Conservation (phyloP, 2,888 invertebrate species). For the Lasioglossum vierecki region DNA sequence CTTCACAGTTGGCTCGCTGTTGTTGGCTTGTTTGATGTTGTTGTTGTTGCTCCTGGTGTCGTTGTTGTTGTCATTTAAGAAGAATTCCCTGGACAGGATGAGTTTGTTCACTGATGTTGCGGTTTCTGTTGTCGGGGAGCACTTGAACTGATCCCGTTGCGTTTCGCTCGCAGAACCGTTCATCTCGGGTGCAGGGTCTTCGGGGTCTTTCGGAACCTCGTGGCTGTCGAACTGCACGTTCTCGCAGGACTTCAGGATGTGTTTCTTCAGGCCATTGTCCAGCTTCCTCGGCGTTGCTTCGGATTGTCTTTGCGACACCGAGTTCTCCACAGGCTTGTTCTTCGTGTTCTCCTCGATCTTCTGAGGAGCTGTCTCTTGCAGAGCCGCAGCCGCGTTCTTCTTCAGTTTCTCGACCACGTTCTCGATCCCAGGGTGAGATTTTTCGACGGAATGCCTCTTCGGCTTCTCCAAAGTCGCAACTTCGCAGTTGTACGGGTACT, state of each 20-base stretch:
- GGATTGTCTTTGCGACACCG: slow-evolving; percentile 39
- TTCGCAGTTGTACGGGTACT: slow-evolving; percentile 56
- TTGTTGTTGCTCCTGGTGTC: slow-evolving; percentile 65
- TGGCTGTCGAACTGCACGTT: slow-evolving; percentile 37
- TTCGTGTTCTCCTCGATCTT: slow-evolving; percentile 56
- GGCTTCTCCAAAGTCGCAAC: slow-evolving; percentile 51
- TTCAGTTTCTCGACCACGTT: slow-evolving; percentile 81
- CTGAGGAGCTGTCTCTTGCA: slow-evolving; percentile 57
- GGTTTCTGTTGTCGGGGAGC: neutral
- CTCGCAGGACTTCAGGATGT: slow-evolving; percentile 75
- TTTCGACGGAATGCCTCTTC: slow-evolving; percentile 72
- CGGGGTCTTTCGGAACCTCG: slow-evolving; percentile 12
- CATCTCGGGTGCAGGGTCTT: slow-evolving; percentile 39
- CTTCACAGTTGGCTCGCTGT: slow-evolving; percentile 41
- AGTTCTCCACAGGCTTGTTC: slow-evolving; percentile 69
- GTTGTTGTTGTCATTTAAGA: slow-evolving; percentile 59
- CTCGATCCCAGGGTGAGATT: slow-evolving; percentile 78
- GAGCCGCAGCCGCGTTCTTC: slow-evolving; percentile 79
- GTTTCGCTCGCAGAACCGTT: neutral
- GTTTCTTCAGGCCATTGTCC: slow-evolving; percentile 76
- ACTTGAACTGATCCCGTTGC: slow-evolving; percentile 8
- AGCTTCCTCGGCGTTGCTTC: slow-evolving; percentile 65
- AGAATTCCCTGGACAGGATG: slow-evolving; percentile 40
- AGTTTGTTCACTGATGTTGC: slow-evolving; percentile 9
- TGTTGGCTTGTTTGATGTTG: slow-evolving; percentile 41